These are phyloP conservation scores for Listronotus oregonensis DNA, from an alignment of 1,140 invertebrate genomes.

Conservation along the genomic window DNA sequence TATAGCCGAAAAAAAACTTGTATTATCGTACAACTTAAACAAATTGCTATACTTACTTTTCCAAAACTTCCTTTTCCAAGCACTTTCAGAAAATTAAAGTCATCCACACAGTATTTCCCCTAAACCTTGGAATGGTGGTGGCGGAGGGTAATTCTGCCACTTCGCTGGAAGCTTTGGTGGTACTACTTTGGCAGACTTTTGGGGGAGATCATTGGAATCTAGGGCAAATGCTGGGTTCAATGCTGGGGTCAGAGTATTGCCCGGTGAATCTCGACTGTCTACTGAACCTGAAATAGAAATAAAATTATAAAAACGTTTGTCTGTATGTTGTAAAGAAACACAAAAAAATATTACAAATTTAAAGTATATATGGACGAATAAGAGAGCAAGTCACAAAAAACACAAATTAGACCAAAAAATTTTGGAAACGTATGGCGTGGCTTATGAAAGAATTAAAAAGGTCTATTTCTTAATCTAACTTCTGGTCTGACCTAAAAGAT, in stretches of 20 bases:
- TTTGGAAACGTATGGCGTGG: too few relatives aligned
- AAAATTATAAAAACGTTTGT: too few relatives aligned
- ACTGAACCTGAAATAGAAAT: slow-evolving; percentile 30
- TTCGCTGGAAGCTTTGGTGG: slow-evolving; percentile 69
- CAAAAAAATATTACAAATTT: too few relatives aligned
- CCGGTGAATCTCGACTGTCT: slow-evolving; percentile 48
- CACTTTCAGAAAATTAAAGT: slow-evolving; percentile 94
- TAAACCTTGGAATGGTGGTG: slow-evolving; percentile 82
- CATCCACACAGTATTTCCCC: slow-evolving; percentile 86
- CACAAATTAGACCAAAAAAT: too few relatives aligned
- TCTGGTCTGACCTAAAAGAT: too few relatives aligned
- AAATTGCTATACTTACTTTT: slow-evolving; percentile 69
- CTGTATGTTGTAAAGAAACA: too few relatives aligned
- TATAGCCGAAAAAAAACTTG: too few relatives aligned
- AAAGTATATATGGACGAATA: too few relatives aligned
- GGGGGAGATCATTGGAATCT: slow-evolving; percentile 46
- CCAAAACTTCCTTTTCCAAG: slow-evolving; percentile 96
- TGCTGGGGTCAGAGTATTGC: slow-evolving; percentile 44
- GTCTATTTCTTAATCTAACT: too few relatives aligned
- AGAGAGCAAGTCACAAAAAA: too few relatives aligned
- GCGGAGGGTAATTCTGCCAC: slow-evolving; percentile 81
- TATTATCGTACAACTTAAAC: too few relatives aligned
- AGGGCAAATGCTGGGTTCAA: slow-evolving; percentile 53
- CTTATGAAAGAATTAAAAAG: too few relatives aligned
- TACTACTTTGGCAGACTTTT: slow-evolving; percentile 58